These are phyloP conservation scores for Stictonetta naevosa DNA, from an alignment of 2,113 vertebrate species.

Conservation along the genomic window DNA sequence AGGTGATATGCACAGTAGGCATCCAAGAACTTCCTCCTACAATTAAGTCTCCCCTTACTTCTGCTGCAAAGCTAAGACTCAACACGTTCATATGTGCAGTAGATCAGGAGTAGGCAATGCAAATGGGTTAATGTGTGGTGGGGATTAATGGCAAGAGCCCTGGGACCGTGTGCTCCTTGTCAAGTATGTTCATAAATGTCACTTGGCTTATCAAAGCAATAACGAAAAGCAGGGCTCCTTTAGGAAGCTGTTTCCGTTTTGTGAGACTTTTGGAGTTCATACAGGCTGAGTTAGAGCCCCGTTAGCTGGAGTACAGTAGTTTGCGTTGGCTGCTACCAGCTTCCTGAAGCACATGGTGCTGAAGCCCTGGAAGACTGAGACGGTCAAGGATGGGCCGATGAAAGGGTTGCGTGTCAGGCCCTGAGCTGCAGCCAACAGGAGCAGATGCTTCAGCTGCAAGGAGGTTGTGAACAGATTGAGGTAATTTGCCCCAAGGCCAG, in stretches of 20 bases:
- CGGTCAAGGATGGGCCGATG: not conserved
- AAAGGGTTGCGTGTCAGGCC: not conserved
- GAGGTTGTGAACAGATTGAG: not conserved
- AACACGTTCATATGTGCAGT: not conserved
- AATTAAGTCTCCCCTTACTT: not conserved
- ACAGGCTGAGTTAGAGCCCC: not conserved
- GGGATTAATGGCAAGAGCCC: not conserved
- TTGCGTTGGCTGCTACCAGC: not conserved
- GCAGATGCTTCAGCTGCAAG: not conserved
- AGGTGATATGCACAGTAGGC: not conserved
- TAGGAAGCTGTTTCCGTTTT: not conserved
- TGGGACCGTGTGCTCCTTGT: not conserved
- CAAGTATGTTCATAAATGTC: not conserved
- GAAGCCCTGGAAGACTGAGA: not conserved
- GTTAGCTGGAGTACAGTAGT: not conserved
- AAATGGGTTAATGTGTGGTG: not conserved
- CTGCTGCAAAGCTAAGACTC: accelerated
- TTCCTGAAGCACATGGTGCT: accelerated
- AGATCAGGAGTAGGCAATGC: not conserved
- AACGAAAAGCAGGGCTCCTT: not conserved
- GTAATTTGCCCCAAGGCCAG: not conserved
- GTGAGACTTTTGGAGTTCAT: not conserved
- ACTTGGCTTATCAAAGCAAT: not conserved
- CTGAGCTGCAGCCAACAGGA: not conserved
- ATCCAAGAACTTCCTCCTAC: not conserved